phyloP scores from a whole-genome alignment of 2,888 invertebrate genomes.

The Neoitamus cyanurus region DNA sequence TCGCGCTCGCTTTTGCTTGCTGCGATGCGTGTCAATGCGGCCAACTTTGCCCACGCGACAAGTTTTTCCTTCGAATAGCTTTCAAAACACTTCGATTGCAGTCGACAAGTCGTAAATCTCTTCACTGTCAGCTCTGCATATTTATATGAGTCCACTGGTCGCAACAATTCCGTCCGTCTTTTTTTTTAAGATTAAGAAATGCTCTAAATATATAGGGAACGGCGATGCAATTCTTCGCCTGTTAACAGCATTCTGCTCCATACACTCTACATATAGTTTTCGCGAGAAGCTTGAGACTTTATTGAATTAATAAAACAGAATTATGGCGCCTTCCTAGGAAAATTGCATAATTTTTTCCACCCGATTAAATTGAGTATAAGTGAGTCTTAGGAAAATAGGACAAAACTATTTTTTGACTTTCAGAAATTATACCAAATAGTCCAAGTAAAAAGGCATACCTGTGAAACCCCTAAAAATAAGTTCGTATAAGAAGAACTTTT shows the following conservation, averaged over 20 bases:
- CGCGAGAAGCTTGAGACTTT: not conserved
- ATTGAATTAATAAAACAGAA: not conserved
- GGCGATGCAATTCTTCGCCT: not conserved
- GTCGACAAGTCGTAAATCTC: constrained; percentile 9
- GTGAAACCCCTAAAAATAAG: too few species aligned
- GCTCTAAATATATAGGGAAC: constrained; percentile 12
- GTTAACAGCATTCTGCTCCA: not conserved
- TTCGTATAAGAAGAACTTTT: too few species aligned
- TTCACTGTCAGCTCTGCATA: constrained; percentile 3
- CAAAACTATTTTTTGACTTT: too few species aligned
- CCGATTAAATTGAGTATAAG: too few species aligned
- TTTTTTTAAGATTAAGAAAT: constrained; percentile 10
- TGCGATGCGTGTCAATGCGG: constrained; percentile 32
- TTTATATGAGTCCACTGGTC: not conserved
- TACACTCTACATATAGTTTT: not conserved
- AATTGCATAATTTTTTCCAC: too few species aligned
- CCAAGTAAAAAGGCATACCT: too few species aligned
- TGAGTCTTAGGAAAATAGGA: too few species aligned
- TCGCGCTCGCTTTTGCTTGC: not conserved
- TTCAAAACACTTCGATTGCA: constrained; percentile 20
- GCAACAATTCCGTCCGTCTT: not conserved
- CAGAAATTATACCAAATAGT: too few species aligned
- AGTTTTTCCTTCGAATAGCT: not conserved
- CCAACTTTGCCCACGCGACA: constrained; percentile 34
- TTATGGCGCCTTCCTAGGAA: not conserved